Conservation (phyloP, 2,888 invertebrate species). For the Notodonta ziczac region DNA sequence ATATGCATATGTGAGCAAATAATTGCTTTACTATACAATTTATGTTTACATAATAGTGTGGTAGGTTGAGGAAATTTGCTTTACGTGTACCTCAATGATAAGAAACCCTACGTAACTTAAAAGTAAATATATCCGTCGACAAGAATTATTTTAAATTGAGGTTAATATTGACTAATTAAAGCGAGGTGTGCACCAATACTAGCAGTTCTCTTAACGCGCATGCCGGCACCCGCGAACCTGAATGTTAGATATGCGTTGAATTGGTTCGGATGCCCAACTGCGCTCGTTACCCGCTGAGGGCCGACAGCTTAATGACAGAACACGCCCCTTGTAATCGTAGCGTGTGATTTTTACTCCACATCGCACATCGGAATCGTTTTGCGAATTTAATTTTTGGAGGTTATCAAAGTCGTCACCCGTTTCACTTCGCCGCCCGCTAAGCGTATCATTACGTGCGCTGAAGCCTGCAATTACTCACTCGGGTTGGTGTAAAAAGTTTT, state of each 20-base stretch:
- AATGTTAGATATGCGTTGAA: slow-evolving; percentile 5
- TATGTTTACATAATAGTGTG: too few relatives aligned
- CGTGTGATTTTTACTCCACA: slow-evolving; percentile 73
- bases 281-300: slow-evolving; percentile 60
- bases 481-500: slow-evolving; percentile 58
- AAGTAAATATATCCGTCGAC: too few relatives aligned
- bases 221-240: background rate
- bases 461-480: slow-evolving; percentile 69
- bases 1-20: background rate
- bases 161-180: too few relatives aligned
- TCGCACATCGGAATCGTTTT: slow-evolving; percentile 75
- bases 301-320: slow-evolving; percentile 74
- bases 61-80: too few relatives aligned
- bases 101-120: too few relatives aligned
- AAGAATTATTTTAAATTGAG: too few relatives aligned
- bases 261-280: slow-evolving; percentile 14
- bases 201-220: background rate
- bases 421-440: slow-evolving; percentile 59
- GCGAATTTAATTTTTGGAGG: slow-evolving; percentile 65
- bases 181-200: too few relatives aligned
- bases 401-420: slow-evolving; percentile 71
- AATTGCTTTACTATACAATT: background rate
- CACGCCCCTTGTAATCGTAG: slow-evolving; percentile 71
- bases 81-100: too few relatives aligned
- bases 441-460: slow-evolving; percentile 70